Base-by-base conservation (phyloP, 2,888 invertebrate genomes). In the Caenorhabditis sulstoni region DNA sequence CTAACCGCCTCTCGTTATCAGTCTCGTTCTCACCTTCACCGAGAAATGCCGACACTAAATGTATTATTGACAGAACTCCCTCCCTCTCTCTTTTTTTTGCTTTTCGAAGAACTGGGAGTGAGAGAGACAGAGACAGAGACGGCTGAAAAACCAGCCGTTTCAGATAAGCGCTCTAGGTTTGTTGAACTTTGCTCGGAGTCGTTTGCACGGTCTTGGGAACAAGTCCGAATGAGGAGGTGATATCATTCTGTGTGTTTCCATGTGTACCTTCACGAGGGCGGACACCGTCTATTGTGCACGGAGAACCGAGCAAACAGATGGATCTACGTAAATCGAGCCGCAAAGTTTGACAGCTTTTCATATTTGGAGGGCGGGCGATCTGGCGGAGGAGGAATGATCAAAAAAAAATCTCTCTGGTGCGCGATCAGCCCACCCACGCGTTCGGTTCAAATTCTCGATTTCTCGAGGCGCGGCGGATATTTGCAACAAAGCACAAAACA, bases 201-300 rank as follows among this genome's bases (percentile, higher is more conserved):
- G 29, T 29, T 29, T 7, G 29, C n/a, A n/a, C n/a, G n/a, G n/a
- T n/a, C n/a, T 7, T 5, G 29, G 7, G 29, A 7, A 7, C 29
- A n/a, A n/a, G 4, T 29, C 41, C 47, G 49, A 57, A 55, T 55
- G 47, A 45, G 59, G 62, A 64, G 55, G 53, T 71, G 62, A 71
- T 71, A 71, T 71, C 71, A 71, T 62, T 57, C 58, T 12, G 16
- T 66, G 47, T 57, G 44, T 50, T 70, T 52, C 47, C 44, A 58
- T 68, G 70, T 70, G 70, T 71, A 41, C 62, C 58, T 64, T 73
- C 64, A 55, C 64, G 64, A 64, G 73, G 73, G 64, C 73, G 73
- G 71, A 62, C 71, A 64, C 62, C 47, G 22, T 22, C 55, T 70
- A 71, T 62, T 57, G 62, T 62, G 62, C 70, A 59, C 22, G 5